Evolutionary conservation across 2,797 vertebrate genomes (phyloP).

Genomic region (Sardinella longiceps): DNA sequence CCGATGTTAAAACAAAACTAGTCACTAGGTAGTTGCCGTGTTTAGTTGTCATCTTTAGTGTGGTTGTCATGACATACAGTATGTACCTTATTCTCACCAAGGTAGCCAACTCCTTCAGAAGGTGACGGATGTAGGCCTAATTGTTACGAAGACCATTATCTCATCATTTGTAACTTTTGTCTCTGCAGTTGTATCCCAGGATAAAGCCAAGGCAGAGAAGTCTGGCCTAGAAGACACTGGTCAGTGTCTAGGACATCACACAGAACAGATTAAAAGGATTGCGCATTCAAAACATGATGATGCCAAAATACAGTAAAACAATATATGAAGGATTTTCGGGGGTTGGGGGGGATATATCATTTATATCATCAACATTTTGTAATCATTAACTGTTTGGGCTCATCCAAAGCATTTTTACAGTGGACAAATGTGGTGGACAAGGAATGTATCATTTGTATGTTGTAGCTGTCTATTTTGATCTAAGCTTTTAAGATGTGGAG

Average conservation of each 20-base stretch:
- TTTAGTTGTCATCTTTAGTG: too few species aligned
- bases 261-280: slow-evolving; percentile 38
- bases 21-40: too few species aligned
- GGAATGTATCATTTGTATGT: neutral
- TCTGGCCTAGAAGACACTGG: slow-evolving; percentile 75
- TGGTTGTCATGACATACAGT: too few species aligned
- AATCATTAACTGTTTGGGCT: slow-evolving; percentile 50
- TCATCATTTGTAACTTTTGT: neutral
- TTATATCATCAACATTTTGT: slow-evolving; percentile 15
- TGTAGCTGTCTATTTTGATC: neutral
- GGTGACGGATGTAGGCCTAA: neutral
- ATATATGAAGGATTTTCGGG: slow-evolving; percentile 68
- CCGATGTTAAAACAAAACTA: too few species aligned
- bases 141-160: neutral
- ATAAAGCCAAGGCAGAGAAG: slow-evolving; percentile 93
- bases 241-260: neutral
- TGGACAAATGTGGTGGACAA: slow-evolving; percentile 16
- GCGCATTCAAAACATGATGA: slow-evolving; percentile 58
- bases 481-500: neutral
- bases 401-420: slow-evolving; percentile 51
- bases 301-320: slow-evolving; percentile 52
- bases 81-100: too few species aligned
- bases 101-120: neutral
- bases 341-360: neutral
- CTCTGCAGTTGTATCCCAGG: slow-evolving; percentile 87